phyloP scores from a whole-genome alignment of 2,797 vertebrate genomes.

The Botia kubotai region DNA sequence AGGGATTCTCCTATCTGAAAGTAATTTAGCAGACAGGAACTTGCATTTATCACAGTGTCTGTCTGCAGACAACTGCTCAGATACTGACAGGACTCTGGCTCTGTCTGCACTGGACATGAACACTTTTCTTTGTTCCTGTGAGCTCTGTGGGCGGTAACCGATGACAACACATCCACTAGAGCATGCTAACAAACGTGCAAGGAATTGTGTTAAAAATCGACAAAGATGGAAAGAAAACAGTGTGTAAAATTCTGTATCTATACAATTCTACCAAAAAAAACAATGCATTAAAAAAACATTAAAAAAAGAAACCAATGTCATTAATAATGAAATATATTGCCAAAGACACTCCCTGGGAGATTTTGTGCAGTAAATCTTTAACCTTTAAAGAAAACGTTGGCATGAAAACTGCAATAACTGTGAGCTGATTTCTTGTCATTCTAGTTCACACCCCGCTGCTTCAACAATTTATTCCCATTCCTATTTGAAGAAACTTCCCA shows the following conservation, averaged over 20 bases:
- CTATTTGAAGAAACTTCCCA: conserved; percentile 24
- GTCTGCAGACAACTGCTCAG: conserved; percentile 42
- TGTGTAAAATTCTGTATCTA: neutral
- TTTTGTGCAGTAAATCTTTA: conserved; percentile 53
- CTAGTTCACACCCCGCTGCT: conserved; percentile 30
- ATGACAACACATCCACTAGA: conserved; percentile 49
- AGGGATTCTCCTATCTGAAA: conserved; percentile 23
- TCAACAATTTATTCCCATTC: conserved; percentile 32
- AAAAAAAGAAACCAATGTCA: neutral
- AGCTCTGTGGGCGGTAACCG: conserved; percentile 23
- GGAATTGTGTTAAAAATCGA: neutral
- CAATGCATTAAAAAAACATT: neutral
- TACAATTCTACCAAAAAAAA: neutral
- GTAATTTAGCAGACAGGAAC: conserved; percentile 52
- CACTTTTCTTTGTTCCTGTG: conserved; percentile 53
- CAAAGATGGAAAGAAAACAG: neutral
- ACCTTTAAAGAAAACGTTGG: conserved; percentile 40
- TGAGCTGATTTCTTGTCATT: conserved; percentile 39
- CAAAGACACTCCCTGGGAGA: conserved; percentile 36
- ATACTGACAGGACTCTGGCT: conserved; percentile 56
- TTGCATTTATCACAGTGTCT: conserved; percentile 48
- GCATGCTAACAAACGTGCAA: conserved; percentile 6
- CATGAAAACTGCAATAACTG: conserved; percentile 23
- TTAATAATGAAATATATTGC: neutral
- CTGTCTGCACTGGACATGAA: conserved; percentile 43